Percentiles rank a stretch among this genome's conserved stretches.
phyloP scores from a whole-genome alignment of 2,113 vertebrate genomes.

The Picathartes gymnocephalus region DNA sequence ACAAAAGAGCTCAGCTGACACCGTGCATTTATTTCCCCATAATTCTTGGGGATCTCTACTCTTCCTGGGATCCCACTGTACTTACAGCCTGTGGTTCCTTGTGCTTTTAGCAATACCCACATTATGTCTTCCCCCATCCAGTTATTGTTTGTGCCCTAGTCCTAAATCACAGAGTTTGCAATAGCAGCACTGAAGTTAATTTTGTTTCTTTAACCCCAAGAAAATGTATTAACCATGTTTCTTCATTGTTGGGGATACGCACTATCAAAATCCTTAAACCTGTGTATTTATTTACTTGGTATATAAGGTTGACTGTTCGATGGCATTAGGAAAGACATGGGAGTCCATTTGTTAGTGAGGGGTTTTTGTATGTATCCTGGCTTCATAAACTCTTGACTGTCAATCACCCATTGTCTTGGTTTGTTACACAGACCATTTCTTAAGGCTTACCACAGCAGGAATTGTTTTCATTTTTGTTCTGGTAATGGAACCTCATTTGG shows the following conservation, averaged over 20 bases:
- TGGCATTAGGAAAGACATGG: background rate
- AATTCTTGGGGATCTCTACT: background rate
- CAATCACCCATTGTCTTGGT: constrained; percentile 30
- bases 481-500: constrained; percentile 32
- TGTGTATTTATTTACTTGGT: background rate
- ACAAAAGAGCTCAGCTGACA: background rate
- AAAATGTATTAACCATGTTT: background rate
- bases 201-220: background rate
- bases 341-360: background rate
- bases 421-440: constrained; percentile 30
- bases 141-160: background rate
- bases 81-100: background rate
- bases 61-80: background rate
- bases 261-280: background rate
- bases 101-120: background rate
- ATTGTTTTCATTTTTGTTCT: constrained; percentile 46
- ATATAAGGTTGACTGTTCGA: background rate
- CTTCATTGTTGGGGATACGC: background rate
- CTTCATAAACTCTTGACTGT: constrained; percentile 2
- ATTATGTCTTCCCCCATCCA: background rate
- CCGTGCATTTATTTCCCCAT: background rate
- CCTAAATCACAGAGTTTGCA: background rate
- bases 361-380: background rate
- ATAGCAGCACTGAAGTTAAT: background rate
- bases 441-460: constrained; percentile 19